Base-by-base conservation (phyloP, 2,797 vertebrate genomes). In the Mallotus villosus region DNA sequence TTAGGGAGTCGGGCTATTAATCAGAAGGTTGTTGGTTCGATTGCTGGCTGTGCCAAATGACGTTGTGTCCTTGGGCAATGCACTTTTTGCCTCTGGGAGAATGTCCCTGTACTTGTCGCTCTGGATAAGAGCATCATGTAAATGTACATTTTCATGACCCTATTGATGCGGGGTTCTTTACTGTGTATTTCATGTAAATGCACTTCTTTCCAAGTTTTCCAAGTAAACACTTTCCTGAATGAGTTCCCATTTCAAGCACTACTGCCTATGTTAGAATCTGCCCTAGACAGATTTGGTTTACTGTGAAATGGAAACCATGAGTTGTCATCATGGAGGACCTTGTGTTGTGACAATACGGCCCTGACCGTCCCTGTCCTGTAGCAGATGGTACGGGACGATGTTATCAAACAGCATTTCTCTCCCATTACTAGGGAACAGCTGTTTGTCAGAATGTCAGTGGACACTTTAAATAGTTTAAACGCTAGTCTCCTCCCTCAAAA, bases 401-500 rank as follows among this genome's bases (percentile, higher is more conserved):
- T 51, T 53, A 51, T 21, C 59, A 71, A 82, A 77, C 53, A 21
- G 49, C 53, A 4, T 12, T 67, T 29, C 53, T 19, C 63, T 61
- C 61, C 37, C 16, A 49, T 29, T 25, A 79, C 66, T 77, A 69
- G 63, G 78, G 68, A 49, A 70, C 77, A 80, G 71, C 81, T 76
- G 74, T 81, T 76, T 72, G 75, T 57, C 9, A 21, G 51, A 34
- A 68, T 34, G 57, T 25, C 55, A 41, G 14, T 24, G 67, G 73
- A 61, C 41, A 72, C 69, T 70, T 16, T 76, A 68, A 1, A 68
- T 21, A 12, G 51, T 81, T 60, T 2, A 41, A 1, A 41, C 0
- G 51, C 66, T 76, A 19, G 32, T 55, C n/a, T 74, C 60, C 46
- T 73, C 6, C 61, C 60, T 71, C 24, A 70, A 73, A 77, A 74